Evolutionary conservation across 2,113 vertebrate species (phyloP).

Genomic region (Sakesphorus luctuosus): DNA sequence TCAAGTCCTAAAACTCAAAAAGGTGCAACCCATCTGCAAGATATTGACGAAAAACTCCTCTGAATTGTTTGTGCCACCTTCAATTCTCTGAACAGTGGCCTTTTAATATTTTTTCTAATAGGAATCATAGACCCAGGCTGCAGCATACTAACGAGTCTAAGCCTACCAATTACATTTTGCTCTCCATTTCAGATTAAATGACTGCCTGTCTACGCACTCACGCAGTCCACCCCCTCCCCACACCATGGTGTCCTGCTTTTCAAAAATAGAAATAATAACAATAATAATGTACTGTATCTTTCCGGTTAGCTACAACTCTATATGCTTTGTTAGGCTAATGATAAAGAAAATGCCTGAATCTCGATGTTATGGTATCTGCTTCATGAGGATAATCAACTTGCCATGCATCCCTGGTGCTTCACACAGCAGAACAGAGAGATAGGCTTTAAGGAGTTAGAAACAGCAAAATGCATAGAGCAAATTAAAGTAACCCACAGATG

Average conservation of each 20-base stretch:
- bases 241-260: conserved; percentile 19
- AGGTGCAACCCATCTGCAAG: neutral
- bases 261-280: conserved; percentile 71
- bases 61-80: conserved; percentile 62
- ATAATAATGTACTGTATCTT: conserved; percentile 66
- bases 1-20: conserved; percentile 15
- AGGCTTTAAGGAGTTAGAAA: conserved; percentile 38
- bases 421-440: conserved; percentile 45
- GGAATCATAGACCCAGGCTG: conserved; percentile 42
- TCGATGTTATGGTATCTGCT: conserved; percentile 53
- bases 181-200: conserved; percentile 67
- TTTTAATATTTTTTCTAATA: conserved; percentile 65
- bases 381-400: conserved; percentile 64
- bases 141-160: conserved; percentile 65
- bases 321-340: conserved; percentile 70
- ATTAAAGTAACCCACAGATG: conserved; percentile 19
- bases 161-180: conserved; percentile 64
- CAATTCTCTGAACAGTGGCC: conserved; percentile 47
- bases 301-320: conserved; percentile 61
- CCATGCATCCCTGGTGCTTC: conserved; percentile 44
- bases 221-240: neutral
- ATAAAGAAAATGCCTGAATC: conserved; percentile 68
- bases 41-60: conserved; percentile 38
- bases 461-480: neutral
- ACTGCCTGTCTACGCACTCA: conserved; percentile 11